A percentile compares a stretch with the other conserved stretches of the same genome.
Evolutionary conservation across 2,888 invertebrate genomes (phyloP).

Genomic region (Lumbricus terrestris): DNA sequence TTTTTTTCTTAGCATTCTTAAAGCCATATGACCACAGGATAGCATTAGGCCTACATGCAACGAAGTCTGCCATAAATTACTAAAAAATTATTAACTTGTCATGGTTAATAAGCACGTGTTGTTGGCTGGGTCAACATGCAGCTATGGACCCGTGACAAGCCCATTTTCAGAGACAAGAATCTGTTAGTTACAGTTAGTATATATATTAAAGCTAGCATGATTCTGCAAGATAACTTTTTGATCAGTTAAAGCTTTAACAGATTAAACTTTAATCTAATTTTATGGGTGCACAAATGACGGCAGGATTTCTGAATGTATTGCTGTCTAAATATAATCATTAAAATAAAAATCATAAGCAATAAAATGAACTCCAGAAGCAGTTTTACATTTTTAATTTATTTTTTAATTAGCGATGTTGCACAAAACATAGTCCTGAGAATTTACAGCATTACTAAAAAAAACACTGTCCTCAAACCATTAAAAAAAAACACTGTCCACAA

Average conservation of each 20-base stretch:
- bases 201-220: neutral
- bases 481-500: neutral
- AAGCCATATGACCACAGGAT: too few species aligned
- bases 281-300: neutral
- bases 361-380: neutral
- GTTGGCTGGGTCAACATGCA: too few species aligned
- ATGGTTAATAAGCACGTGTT: too few species aligned
- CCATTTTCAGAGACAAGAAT: neutral
- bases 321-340: neutral
- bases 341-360: neutral
- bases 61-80: too few species aligned
- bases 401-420: neutral
- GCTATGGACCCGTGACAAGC: too few species aligned
- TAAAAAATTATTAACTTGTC: too few species aligned
- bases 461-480: neutral
- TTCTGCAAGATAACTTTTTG: too few species aligned
- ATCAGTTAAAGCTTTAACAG: neutral
- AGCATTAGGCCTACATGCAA: too few species aligned
- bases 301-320: too few species aligned
- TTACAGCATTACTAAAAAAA: neutral
- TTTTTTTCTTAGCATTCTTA: too few species aligned
- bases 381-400: neutral
- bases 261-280: neutral
- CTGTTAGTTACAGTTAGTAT: neutral
- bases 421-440: slow-evolving; percentile 3